Evolutionary conservation across 1,140 invertebrate genomes (phyloP).

Genomic region (Eumaeus atala): DNA sequence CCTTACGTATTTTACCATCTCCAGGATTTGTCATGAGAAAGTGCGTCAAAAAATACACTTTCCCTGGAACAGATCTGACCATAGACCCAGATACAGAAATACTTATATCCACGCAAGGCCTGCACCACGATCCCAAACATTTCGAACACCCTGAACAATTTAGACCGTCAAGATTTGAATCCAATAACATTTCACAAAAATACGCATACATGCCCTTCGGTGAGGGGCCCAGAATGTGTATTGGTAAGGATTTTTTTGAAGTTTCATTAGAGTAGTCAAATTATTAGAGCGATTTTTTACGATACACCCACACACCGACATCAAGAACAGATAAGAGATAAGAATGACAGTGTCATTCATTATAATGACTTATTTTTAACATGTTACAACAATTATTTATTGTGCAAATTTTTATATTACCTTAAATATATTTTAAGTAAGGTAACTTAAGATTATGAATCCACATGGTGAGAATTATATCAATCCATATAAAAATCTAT

Average conservation of each 20-base stretch:
- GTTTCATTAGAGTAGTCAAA: no score
- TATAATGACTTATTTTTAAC: no score
- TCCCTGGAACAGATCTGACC: conserved; percentile 20
- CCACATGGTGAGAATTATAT: no score
- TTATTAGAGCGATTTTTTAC: no score
- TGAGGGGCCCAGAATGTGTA: conserved; percentile 22
- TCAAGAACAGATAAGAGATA: no score
- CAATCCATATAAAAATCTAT: no score
- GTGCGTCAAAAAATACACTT: conserved; percentile 18
- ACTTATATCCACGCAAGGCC: conserved; percentile 13
- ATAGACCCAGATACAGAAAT: conserved; percentile 19
- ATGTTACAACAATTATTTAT: no score
- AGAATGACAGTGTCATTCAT: no score
- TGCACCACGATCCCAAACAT: conserved; percentile 21
- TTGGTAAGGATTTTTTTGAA: conserved; percentile 19
- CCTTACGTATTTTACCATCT: conserved; percentile 17
- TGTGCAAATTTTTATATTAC: no score
- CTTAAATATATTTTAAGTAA: no score
- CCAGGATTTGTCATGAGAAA: conserved; percentile 21
- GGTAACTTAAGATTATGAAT: no score
- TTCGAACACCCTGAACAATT: conserved; percentile 22
- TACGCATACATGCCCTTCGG: conserved; percentile 18
- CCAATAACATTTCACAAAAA: conserved; percentile 11
- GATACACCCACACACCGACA: no score
- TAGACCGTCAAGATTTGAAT: conserved; percentile 19